phyloP scores from a whole-genome alignment of 2,113 vertebrate genomes.

The Anarhynchus alexandrinus region DNA sequence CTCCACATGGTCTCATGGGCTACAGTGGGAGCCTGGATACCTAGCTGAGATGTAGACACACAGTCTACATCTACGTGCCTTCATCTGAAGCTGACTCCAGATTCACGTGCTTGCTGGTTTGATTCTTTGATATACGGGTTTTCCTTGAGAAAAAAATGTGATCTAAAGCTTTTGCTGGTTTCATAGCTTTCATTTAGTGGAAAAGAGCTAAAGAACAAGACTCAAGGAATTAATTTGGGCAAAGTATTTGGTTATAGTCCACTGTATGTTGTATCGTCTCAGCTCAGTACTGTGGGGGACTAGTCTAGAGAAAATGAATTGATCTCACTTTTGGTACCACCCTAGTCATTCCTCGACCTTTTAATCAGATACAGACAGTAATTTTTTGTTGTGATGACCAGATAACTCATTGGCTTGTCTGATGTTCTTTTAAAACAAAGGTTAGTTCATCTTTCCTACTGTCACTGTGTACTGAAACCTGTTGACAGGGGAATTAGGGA shows the following conservation, averaged over 20 bases:
- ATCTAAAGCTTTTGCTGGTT: background rate
- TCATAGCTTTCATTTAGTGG: background rate
- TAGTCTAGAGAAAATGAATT: background rate
- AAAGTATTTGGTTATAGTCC: background rate
- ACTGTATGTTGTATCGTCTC: background rate
- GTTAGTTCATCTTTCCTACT: background rate
- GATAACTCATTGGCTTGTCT: background rate
- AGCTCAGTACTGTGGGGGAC: background rate
- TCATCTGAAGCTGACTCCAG: background rate
- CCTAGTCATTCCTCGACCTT: rapidly evolving
- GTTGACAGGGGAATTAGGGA: background rate
- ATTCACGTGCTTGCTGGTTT: background rate
- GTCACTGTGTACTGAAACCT: background rate
- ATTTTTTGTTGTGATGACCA: background rate
- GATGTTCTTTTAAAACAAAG: background rate
- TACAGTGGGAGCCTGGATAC: background rate
- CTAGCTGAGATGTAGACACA: background rate
- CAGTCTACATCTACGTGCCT: background rate
- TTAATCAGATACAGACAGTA: background rate
- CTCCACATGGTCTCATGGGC: background rate
- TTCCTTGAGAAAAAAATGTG: background rate
- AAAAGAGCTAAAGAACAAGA: background rate
- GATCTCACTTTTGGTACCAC: background rate
- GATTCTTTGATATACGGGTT: background rate
- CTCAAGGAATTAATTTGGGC: background rate